phyloP scores from a whole-genome alignment of 2,797 vertebrate genomes.

The Falco naumanni region DNA sequence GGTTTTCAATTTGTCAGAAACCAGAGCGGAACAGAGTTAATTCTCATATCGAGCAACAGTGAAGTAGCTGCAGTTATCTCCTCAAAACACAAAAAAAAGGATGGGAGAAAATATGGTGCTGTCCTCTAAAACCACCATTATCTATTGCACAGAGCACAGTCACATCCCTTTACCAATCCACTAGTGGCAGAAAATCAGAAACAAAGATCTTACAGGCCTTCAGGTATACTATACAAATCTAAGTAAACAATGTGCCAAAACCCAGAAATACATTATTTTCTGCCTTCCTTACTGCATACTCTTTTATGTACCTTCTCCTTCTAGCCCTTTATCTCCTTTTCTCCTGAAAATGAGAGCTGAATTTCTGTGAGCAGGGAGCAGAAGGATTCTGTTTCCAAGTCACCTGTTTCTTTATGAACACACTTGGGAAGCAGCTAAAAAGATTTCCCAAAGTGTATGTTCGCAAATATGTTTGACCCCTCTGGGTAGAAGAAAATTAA shows the following conservation, averaged over 20 bases:
- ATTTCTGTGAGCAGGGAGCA: neutral
- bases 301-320: neutral
- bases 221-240: neutral
- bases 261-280: neutral
- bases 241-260: neutral
- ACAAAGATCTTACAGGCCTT: neutral
- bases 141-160: neutral
- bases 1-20: neutral
- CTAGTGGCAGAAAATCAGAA: neutral
- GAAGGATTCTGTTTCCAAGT: constrained; percentile 12
- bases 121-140: neutral
- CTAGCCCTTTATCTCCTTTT: neutral
- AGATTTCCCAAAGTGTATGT: neutral
- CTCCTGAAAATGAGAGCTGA: neutral
- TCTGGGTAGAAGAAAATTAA: neutral
- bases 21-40: neutral
- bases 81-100: neutral
- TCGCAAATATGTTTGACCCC: neutral
- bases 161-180: neutral
- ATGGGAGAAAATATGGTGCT: neutral
- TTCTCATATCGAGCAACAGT: neutral
- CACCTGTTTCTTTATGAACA: neutral
- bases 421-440: neutral
- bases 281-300: neutral
- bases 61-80: neutral